Evolutionary conservation across 2,113 vertebrate species (phyloP), one percentile per base, ranked within the genome.

Genomic region (Orthonyx spaldingii): DNA sequence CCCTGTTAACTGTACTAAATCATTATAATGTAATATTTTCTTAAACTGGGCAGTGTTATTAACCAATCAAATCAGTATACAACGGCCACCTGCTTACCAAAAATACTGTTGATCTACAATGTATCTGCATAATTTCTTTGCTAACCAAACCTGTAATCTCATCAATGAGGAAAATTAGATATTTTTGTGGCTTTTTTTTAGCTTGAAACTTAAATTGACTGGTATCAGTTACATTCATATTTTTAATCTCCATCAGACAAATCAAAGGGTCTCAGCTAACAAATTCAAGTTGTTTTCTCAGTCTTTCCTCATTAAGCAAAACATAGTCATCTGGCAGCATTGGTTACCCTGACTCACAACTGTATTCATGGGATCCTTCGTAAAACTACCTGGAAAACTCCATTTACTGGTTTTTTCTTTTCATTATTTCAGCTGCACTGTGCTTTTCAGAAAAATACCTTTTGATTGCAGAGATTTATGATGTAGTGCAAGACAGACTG

Each of bases 301-400:
- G 13, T 41, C 41, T 13, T 88, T 78, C 16, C 11, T 59, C 19
- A 14, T 86, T 84, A 76, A 88, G 17, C 2, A 68, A 90, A 83
- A 39, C 11, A 20, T 9, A 49, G 28, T 69, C n/a, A 72, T 47
- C 21, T 65, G 23, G 41, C 7, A 10, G 2, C 1, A 6, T 27
- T 69, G 9, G 16, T 71, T 79, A 52, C 11, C 22, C 20, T 41
- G 23, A 78, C 17, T 61, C 2, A 0, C 37, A 30, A 32, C 33
- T 46, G 2, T 52, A 61, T n/a, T 77, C 17, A 61, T 22, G 2
- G 0, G 0, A 37, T 47, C 24, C 32, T 66, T 44, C 21, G 1
- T 60, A 74, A 74, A 91, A 55, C 13, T 61, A 41, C 18, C 7
- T 65, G 1, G 1, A 61, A 76, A 80, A 77, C 69, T 76, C 20